Evolutionary conservation across 2,113 vertebrate genomes (phyloP), one percentile per base, ranked within the genome.

Genomic region (Grammomys surdaster): DNA sequence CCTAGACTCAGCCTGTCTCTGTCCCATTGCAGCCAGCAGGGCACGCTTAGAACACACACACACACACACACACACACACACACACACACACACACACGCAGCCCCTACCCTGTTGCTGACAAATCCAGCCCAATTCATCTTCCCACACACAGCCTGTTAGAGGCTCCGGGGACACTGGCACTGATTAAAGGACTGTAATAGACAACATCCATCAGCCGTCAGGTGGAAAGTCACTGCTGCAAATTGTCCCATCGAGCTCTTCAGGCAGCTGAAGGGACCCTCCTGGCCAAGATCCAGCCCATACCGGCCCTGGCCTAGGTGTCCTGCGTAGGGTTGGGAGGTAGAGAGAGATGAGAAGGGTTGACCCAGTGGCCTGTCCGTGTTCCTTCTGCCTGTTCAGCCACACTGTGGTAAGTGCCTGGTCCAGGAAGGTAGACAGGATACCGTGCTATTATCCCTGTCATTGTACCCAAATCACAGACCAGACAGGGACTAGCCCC

Each of bases 111-210:
- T 10, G 1, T 60, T 46, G 90, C 95, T 81, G 93, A 97, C 97
- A 94, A 75, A 97, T 96, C 91, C 92, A 95, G 91, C 89, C 88
- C 96, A 92, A 98, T 97, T 97, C 96, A 95, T 97, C 98, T 97
- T 98, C 94, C 67, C 80, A 95, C 97, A 93, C 95, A 97, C 97
- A 20, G 98, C 95, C 96, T 97, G 97, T 97, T 97, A 98, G 98
- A 98, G 97, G 95, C 96, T 96, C 97, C 69, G 75, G 97, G 98
- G 97, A 97, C 98, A 93, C 94, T 96, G 98, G 97, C 97, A 95
- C 98, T 99, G 99, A 99, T 99, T 99, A 99, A 99, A 99, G 98
- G 98, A 95, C 97, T 96, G 95, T 99, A 98, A 99, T 98, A 98
- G 98, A 98, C 97, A 97, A 98, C 98, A 99, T 98, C 99, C 97